Evolutionary conservation across 2,113 vertebrate species (phyloP).

Genomic region (Rhadina sibilatrix): DNA sequence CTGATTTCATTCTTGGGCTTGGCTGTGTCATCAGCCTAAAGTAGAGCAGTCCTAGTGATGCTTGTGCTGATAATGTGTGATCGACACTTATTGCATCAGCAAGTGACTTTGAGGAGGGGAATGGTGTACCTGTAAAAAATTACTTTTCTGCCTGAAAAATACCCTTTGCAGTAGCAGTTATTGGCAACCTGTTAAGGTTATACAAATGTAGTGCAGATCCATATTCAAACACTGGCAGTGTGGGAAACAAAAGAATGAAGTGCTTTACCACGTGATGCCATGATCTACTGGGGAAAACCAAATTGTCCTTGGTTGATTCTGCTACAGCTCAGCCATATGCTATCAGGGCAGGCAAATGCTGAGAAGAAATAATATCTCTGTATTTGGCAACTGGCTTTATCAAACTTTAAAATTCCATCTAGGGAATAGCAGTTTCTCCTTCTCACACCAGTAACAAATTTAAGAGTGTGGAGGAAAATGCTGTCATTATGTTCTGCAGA

Average conservation of each 20-base stretch:
- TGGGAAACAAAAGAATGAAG: background rate
- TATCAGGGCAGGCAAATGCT: background rate
- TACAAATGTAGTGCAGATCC: background rate
- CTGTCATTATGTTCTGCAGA: background rate
- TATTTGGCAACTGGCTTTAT: background rate
- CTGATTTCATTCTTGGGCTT: background rate
- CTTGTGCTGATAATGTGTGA: background rate
- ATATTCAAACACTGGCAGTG: background rate
- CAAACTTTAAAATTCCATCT: background rate
- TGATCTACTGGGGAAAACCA: background rate
- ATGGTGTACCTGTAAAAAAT: background rate
- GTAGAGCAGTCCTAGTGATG: background rate
- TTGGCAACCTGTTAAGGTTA: background rate
- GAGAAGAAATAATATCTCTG: background rate
- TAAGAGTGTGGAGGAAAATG: background rate
- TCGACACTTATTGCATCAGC: fast-evolving
- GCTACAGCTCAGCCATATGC: background rate
- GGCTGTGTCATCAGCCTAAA: background rate
- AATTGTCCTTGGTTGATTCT: background rate
- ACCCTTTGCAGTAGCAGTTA: background rate
- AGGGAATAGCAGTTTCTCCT: background rate
- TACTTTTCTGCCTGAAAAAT: background rate
- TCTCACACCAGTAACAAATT: background rate
- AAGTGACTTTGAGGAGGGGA: background rate
- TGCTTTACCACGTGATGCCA: background rate